Evolutionary conservation across 2,888 invertebrate species (phyloP), one percentile per base, ranked within the genome.

Genomic region (Torymus auratus): DNA sequence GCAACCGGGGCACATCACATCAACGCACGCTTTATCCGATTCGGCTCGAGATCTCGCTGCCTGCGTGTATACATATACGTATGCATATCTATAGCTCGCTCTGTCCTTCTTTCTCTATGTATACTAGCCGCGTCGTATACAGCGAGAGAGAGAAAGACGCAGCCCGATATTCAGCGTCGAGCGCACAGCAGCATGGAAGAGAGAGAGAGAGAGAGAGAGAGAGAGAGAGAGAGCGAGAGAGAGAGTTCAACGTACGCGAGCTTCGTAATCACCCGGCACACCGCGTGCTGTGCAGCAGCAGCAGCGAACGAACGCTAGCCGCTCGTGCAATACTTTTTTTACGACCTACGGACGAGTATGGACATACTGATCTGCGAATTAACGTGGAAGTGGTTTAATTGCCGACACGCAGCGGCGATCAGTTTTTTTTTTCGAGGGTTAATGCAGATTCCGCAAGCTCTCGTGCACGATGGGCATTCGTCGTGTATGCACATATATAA

Each of bases 171-270:
- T 28, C 28, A 28, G 28, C 28, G 28, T 28, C 7, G 28, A 28
- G 28, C 28, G 28, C 28, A 28, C 28, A 28, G 3, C 28, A 28
- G 28, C 28, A 28, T 28, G 41, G 62, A 67, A 58, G 62, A 62
- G 80, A 61, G 60, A 60, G 73, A 62, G 68, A 53, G 41, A 62
- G n/a, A n/a, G n/a, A n/a, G n/a, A n/a, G n/a, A n/a, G n/a, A n/a
- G n/a, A n/a, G n/a, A 28, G 41, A 58, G 61, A 52, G 52, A 60
- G 58, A 41, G 69, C 12, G 61, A 61, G 28, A 52, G 60, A 23
- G 17, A 20, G 69, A 64, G 79, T 79, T 79, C 79, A 79, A 79
- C 17, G 79, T 69, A 79, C 79, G 78, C 68, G 68, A 73, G 73
- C 17, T 62, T 73, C 72, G 78, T 78, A 78, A 78, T 72, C 71